phyloP scores from a whole-genome alignment of 1,140 invertebrate species.

The Ladona fulva region DNA sequence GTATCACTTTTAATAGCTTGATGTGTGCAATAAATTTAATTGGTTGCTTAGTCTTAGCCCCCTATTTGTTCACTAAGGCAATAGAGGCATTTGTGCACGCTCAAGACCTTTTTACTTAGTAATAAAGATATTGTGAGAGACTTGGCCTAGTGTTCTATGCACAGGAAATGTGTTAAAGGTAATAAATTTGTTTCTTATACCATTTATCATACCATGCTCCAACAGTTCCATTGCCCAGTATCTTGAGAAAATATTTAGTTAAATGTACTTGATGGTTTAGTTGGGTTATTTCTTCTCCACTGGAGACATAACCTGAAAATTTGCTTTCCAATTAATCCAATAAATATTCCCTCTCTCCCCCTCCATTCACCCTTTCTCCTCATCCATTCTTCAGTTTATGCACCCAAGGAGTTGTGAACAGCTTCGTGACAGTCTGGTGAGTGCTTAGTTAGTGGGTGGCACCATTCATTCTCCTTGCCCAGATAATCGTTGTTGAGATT shows the following conservation, averaged over 20 bases:
- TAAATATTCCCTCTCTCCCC: slow-evolving; percentile 18
- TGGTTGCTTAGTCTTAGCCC: too few relatives aligned
- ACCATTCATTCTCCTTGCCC: too few relatives aligned
- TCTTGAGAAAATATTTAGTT: not conserved
- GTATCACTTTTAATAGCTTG: too few relatives aligned
- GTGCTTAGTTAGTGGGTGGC: slow-evolving; percentile 36
- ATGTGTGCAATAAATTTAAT: too few relatives aligned
- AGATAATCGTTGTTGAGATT: too few relatives aligned
- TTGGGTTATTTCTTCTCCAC: not conserved
- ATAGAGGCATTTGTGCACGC: too few relatives aligned
- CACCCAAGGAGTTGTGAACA: slow-evolving; percentile 78
- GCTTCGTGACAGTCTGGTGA: slow-evolving; percentile 82
- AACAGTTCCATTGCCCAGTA: not conserved
- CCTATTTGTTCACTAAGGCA: too few relatives aligned
- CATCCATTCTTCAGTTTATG: slow-evolving; percentile 51
- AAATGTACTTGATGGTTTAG: not conserved
- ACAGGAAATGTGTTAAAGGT: too few relatives aligned
- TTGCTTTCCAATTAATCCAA: slow-evolving; percentile 16
- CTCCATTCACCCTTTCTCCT: slow-evolving; percentile 17
- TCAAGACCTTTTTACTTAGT: too few relatives aligned
- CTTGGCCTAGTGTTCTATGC: too few relatives aligned
- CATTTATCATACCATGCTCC: not conserved
- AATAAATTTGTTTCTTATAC: too few relatives aligned
- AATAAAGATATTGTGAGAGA: too few relatives aligned
- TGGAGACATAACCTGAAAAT: not conserved